phyloP scores from a whole-genome alignment of 2,797 vertebrate genomes.

The Sitta carolinensis region DNA sequence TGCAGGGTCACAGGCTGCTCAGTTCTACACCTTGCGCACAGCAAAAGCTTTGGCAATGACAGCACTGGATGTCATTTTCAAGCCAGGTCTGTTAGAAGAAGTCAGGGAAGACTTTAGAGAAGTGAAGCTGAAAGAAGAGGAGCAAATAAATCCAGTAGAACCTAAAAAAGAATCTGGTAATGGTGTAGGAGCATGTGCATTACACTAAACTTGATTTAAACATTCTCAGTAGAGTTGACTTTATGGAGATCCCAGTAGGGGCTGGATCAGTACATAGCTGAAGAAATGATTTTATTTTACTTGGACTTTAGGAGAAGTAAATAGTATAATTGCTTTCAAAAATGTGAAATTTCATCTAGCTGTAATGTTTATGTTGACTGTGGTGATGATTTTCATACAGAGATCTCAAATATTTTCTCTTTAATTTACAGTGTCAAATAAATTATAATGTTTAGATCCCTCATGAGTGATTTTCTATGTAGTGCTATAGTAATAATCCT shows the following conservation, averaged over 20 bases:
- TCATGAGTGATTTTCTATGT: background rate
- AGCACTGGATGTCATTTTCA: constrained; percentile 86
- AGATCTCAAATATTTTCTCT: background rate
- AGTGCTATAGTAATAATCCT: background rate
- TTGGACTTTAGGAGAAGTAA: background rate
- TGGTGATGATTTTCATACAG: background rate
- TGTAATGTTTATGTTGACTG: background rate
- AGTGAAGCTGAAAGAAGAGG: constrained; percentile 76
- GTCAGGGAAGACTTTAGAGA: constrained; percentile 82
- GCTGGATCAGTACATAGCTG: constrained; percentile 11
- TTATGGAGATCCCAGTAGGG: background rate
- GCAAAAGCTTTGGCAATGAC: constrained; percentile 90
- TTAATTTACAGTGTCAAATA: background rate
- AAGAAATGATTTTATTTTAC: background rate
- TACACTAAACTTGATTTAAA: constrained; percentile 19
- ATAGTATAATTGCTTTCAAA: background rate
- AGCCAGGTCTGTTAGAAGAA: constrained; percentile 78
- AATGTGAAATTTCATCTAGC: background rate
- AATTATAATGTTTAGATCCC: background rate
- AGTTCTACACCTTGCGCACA: constrained; percentile 84
- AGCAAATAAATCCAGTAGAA: constrained; percentile 37
- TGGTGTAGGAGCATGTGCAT: constrained; percentile 22
- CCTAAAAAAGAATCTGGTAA: constrained; percentile 8
- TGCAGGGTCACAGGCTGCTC: constrained; percentile 85
- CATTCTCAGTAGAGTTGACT: background rate